Percentiles rank a stretch among this genome's conserved stretches.
These are phyloP conservation scores for Pelecanoides urinatrix DNA, from an alignment of 2,113 vertebrate genomes.

Conservation along the genomic window DNA sequence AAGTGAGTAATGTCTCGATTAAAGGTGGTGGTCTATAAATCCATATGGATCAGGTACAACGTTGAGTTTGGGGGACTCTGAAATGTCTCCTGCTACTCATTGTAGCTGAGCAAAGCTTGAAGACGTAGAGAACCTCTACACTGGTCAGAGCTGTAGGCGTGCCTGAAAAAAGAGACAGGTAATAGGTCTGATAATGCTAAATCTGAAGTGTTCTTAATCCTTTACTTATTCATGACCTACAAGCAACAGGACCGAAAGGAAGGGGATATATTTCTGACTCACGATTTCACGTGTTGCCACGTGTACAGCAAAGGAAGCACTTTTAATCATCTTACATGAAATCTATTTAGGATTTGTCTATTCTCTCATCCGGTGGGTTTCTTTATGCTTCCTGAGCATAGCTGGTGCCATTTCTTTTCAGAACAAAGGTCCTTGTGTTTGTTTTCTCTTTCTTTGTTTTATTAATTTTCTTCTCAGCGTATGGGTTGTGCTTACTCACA, in stretches of 20 bases:
- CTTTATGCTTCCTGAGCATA: not conserved
- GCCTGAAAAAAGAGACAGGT: constrained; percentile 3
- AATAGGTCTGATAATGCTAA: not conserved
- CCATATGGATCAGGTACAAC: not conserved
- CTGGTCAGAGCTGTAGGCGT: not conserved
- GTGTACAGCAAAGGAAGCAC: constrained; percentile 16
- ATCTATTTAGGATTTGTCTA: constrained; percentile 33
- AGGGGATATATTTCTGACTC: constrained; percentile 23
- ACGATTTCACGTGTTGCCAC: constrained; percentile 9
- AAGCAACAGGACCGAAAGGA: not conserved
- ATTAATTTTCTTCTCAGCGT: constrained; percentile 28
- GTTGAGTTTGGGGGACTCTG: not conserved
- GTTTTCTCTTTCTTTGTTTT: constrained; percentile 33
- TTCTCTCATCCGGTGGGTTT: constrained; percentile 19
- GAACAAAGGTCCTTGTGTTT: constrained; percentile 47
- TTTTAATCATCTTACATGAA: constrained; percentile 45
- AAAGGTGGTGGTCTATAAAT: not conserved
- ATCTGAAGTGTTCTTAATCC: constrained; percentile 23
- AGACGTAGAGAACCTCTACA: not conserved
- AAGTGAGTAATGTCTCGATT: not conserved
- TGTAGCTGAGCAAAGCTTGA: not conserved
- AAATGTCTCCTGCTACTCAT: not conserved
- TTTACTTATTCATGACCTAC: constrained; percentile 45
- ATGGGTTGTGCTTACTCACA: not conserved
- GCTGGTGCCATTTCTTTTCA: constrained; percentile 10